These are phyloP conservation scores for Pollenia griseotomentosa DNA, from an alignment of 2,888 invertebrate species.

Conservation along the genomic window DNA sequence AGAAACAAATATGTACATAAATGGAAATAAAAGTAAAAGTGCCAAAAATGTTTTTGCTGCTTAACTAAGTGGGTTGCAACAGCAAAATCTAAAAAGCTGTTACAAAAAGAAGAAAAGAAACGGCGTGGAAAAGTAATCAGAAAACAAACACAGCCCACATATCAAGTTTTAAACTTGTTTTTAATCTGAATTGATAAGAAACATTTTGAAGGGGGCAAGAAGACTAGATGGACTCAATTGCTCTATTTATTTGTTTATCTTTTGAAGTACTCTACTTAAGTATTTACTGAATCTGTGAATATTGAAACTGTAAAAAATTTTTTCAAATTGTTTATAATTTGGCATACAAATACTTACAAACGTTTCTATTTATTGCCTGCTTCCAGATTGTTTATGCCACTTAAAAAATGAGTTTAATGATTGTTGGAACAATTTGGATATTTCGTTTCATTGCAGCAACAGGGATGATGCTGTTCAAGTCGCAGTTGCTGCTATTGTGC, in stretches of 20 bases:
- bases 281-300: too few relatives aligned
- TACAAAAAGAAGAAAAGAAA: background rate
- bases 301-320: too few relatives aligned
- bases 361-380: too few relatives aligned
- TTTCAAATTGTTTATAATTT: too few relatives aligned
- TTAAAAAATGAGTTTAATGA: background rate
- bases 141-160: too few relatives aligned
- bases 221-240: too few relatives aligned
- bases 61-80: conserved; percentile 44
- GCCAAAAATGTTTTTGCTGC: conserved; percentile 48
- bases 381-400: background rate
- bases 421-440: conserved; percentile 40
- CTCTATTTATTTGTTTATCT: too few relatives aligned
- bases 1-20: conserved; percentile 1
- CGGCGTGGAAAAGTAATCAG: conserved; percentile 1
- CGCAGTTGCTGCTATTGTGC: background rate
- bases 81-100: background rate
- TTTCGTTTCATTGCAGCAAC: conserved; percentile 22
- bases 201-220: too few relatives aligned
- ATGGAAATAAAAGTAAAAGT: conserved; percentile 61
- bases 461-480: conserved; percentile 2
- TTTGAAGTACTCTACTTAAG: too few relatives aligned
- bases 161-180: too few relatives aligned
- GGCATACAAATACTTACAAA: too few relatives aligned
- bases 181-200: too few relatives aligned